phyloP scores from a whole-genome alignment of 2,888 invertebrate species.

The Baronia brevicornis region DNA sequence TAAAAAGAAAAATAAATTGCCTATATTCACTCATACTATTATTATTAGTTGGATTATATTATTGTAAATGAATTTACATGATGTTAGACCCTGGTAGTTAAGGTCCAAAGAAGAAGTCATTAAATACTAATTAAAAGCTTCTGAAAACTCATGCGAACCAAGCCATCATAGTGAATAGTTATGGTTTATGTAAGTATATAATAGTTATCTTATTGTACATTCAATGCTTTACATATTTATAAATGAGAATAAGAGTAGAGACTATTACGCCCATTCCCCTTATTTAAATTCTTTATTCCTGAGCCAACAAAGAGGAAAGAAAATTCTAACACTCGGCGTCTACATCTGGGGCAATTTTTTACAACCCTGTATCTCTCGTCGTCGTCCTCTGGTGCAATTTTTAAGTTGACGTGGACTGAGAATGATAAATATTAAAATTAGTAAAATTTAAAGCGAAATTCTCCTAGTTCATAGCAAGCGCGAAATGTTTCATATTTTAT shows the following conservation, averaged over 20 bases:
- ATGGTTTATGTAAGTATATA: too few relatives aligned
- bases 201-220: too few relatives aligned
- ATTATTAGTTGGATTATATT: too few relatives aligned
- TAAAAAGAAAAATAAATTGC: too few relatives aligned
- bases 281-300: constrained; percentile 54
- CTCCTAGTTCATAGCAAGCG: constrained; percentile 29
- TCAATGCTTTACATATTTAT: constrained; percentile 15
- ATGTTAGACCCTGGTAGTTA: too few relatives aligned
- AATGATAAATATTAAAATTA: constrained; percentile 18
- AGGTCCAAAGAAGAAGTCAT: too few relatives aligned
- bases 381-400: constrained; percentile 25
- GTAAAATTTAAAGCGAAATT: constrained; percentile 12
- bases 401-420: constrained; percentile 27
- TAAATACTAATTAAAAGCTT: too few relatives aligned
- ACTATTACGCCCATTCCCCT: constrained; percentile 37
- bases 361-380: constrained; percentile 34
- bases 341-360: constrained; percentile 57
- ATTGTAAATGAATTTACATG: too few relatives aligned
- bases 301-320: constrained; percentile 33
- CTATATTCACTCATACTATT: too few relatives aligned
- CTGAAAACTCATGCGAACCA: too few relatives aligned
- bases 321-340: constrained; percentile 48
- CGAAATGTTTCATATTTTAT: constrained; percentile 23
- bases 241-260: constrained; percentile 23
- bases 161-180: too few relatives aligned